These are phyloP conservation scores for Drosophila mimetica DNA, from an alignment of 2,888 invertebrate genomes.

Conservation along the genomic window DNA sequence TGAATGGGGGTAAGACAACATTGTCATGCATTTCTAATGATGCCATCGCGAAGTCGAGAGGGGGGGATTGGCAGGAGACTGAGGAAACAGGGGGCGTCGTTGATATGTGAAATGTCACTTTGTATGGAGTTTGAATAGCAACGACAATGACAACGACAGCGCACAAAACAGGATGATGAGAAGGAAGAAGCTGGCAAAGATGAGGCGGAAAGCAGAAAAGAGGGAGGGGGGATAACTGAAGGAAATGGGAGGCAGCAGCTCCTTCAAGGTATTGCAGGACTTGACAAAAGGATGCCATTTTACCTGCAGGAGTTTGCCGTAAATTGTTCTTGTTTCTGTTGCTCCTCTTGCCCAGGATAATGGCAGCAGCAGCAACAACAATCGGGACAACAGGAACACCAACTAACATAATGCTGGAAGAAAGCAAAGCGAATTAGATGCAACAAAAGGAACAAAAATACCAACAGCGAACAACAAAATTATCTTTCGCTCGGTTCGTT, in stretches of 20 bases:
- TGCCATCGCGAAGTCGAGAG: constrained; percentile 48
- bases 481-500: constrained; percentile 65
- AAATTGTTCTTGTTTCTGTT: constrained; percentile 64
- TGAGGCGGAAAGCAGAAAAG: constrained; percentile 35
- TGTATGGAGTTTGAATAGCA: constrained; percentile 74
- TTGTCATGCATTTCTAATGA: constrained; percentile 82
- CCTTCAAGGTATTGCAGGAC: constrained; percentile 59
- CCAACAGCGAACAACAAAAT: constrained; percentile 50
- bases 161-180: constrained; percentile 37
- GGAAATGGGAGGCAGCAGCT: constrained; percentile 1
- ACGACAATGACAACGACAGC: constrained; percentile 66
- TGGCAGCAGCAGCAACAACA: constrained; percentile 49
- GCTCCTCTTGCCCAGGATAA: constrained; percentile 51
- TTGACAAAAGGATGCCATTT: constrained; percentile 77
- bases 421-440: constrained; percentile 72
- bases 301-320: constrained; percentile 68
- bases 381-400: constrained; percentile 29
- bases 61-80: not conserved
- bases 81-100: constrained; percentile 28
- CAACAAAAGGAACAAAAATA: constrained; percentile 43
- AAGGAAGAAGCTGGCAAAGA: not conserved
- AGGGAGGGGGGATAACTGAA: not conserved
- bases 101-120: constrained; percentile 80
- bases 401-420: constrained; percentile 61
- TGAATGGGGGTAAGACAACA: constrained; percentile 47